Base-by-base conservation (phyloP, 1,140 invertebrate species). In the Leptestheria dahalacensis region DNA sequence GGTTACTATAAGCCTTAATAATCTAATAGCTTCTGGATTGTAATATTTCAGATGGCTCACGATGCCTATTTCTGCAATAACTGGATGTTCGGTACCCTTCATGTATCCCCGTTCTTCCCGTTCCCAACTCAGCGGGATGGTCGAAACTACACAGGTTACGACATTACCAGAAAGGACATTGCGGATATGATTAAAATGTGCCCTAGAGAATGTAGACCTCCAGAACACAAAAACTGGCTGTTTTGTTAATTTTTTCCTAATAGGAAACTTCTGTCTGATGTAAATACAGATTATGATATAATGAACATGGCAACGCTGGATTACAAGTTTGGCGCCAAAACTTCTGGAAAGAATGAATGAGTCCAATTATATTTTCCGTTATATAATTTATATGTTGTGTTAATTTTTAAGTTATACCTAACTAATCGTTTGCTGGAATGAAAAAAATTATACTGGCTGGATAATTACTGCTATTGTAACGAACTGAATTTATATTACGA, bases 201-300 rank as follows among this genome's bases (percentile, higher is more conserved):
- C 23, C 29, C 51, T 12, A 47, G 0, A 12, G 28, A 53, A 25
- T 61, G 60, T 24, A 28, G 60, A 9, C 51, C 60, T 11, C 3
- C 11, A 11, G 24, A 61, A 20, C 60, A 58, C 26, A 21, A 59
- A 57, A 21, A 59, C 25, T 61, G 60, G 52, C 15, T 48, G 25
- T 55, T 47, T 6, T 61, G 29, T 57, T 61, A 33, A 61, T 11
- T 12, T n/a, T 15, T 41, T 15, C 15, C 33, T 9, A 41, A 41
- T 41, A 41, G 6, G 15, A 41, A 41, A 41, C 33, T n/a, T n/a
- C n/a, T n/a, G n/a, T n/a, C n/a, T n/a, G n/a, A n/a, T n/a, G n/a
- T n/a, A n/a, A n/a, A n/a, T n/a, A n/a, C n/a, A n/a, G n/a, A n/a
- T n/a, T n/a, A n/a, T n/a, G n/a, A n/a, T n/a, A n/a, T n/a, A n/a